These are phyloP conservation scores for Drosophila austrosaltans DNA, from an alignment of 2,888 invertebrate genomes.

Conservation along the genomic window DNA sequence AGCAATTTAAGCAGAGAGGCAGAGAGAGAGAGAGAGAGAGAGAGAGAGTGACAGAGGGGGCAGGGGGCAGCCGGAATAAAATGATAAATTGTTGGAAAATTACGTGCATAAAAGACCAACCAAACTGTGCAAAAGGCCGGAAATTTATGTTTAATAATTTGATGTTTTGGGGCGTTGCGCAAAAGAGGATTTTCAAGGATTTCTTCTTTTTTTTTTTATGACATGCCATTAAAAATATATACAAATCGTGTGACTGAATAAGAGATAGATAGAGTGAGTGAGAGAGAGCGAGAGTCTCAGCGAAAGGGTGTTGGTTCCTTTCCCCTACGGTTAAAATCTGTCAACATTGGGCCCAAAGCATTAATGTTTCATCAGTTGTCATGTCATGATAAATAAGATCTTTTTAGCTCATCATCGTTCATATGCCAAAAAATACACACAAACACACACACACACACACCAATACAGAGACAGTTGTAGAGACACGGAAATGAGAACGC, in stretches of 20 bases:
- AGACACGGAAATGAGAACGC: constrained; percentile 66
- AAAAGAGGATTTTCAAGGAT: constrained; percentile 54
- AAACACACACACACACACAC: neutral
- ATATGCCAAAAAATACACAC: neutral
- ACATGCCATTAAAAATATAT: constrained; percentile 53
- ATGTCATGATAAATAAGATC: constrained; percentile 71
- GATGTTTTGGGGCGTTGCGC: constrained; percentile 53
- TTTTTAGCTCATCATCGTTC: constrained; percentile 59
- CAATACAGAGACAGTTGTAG: neutral
- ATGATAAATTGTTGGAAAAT: constrained; percentile 76
- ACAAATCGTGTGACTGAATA: constrained; percentile 26
- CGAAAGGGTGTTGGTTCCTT: constrained; percentile 10
- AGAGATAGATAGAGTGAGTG: neutral
- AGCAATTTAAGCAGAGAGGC: constrained; percentile 51
- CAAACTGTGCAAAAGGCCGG: constrained; percentile 44
- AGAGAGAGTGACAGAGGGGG: too few relatives aligned
- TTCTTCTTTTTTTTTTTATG: constrained; percentile 62
- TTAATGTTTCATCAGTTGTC: constrained; percentile 71
- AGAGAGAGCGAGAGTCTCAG: neutral
- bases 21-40: too few relatives aligned
- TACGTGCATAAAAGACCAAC: constrained; percentile 65
- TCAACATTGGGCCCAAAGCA: constrained; percentile 38
- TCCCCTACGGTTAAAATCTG: neutral
- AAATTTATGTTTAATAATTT: constrained; percentile 77
- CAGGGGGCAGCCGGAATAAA: constrained; percentile 22